Base-by-base conservation (phyloP, 2,888 invertebrate genomes). In the Drosophila diplacantha region DNA sequence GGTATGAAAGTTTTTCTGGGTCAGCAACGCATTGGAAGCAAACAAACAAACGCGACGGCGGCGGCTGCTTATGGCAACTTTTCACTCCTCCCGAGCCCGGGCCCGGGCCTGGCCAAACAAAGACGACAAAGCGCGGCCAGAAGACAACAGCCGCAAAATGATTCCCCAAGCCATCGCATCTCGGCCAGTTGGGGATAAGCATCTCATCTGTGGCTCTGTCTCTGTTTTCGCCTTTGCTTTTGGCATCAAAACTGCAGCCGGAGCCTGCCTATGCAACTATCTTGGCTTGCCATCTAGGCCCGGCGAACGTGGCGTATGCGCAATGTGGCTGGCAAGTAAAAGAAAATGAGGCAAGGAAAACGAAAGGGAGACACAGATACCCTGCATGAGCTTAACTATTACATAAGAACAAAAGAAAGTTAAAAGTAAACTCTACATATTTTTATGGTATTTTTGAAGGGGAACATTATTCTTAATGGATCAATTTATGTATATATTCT, bases 21-120 rank as follows among this genome's bases (percentile, higher is more conserved):
- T 80, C 80, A 80, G 66, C 78, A 58, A 80, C 75, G 80, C 80
- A 82, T 75, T 77, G 72, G 81, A 80, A 74, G 67, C 75, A 77
- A 82, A 66, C 62, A 51, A 54, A 72, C 53, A 66, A 71, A 49
- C 35, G 41, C 41, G 55, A 31, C 24, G 55, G 24, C 54, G 39
- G 49, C 41, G 52, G 56, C 71, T 65, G 74, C 57, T 56, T 56
- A 58, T 67, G 67, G 67, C 59, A 57, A 66, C 66, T 66, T 66
- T 66, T 67, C 66, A 61, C 67, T 59, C 44, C 59, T 58, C 52
- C 29, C 31, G 11, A 3, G 22, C 38, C 39, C 38, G 18, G 12
- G 3, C 35, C 37, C 22, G 4, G 14, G 63, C 20, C 37, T 20
- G 37, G 18, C 43, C 46, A 51, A 60, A 67, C 69, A 60, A 74